Evolutionary conservation across 2,113 vertebrate genomes (phyloP), one percentile per base, ranked within the genome.

Genomic region (Camelus dromedarius): DNA sequence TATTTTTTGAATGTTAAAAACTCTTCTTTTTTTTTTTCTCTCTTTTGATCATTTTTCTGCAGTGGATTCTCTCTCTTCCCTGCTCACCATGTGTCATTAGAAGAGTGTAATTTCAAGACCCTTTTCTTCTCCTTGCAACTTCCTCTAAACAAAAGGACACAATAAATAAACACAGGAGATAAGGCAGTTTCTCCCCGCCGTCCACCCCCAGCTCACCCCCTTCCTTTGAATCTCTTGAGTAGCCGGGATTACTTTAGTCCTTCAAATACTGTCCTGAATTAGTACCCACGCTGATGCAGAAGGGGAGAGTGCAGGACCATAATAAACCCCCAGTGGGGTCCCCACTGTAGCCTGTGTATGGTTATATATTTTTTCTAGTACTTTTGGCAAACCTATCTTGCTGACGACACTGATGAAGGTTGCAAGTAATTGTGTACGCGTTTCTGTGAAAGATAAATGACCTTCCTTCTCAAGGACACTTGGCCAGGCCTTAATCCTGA

Each of bases 391-490:
- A 97, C 89, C 93, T 88, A 75, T 97, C 96, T 97, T 95, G 97
- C 96, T 97, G 96, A 98, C 92, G 69, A 82, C 79, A 87, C 97
- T 97, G 98, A 98, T 97, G 98, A 98, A 98, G 98, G 97, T 97
- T 98, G 91, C 86, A 52, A 98, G 98, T 98, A 97, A 98, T 98
- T 98, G 98, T 97, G 96, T 94, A 97, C 0, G 0, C 24, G 91
- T 97, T 97, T 98, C 97, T 97, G 95, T 84, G 98, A 96, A 98
- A 99, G 98, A 98, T 98, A 98, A 99, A 98, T 92, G 93, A 97
- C 97, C 95, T 96, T 96, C 94, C 98, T 98, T 98, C 97, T 98
- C 99, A 99, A 99, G 98, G 98, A 99, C 98, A 32, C 91, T 94
- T 0, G 5, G 96, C 96, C 97, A 62, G 97, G 98, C 97, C 97